Evolutionary conservation across 2,888 invertebrate genomes (phyloP), one percentile per base, ranked within the genome.

Genomic region (Zygogramma bicolorata): DNA sequence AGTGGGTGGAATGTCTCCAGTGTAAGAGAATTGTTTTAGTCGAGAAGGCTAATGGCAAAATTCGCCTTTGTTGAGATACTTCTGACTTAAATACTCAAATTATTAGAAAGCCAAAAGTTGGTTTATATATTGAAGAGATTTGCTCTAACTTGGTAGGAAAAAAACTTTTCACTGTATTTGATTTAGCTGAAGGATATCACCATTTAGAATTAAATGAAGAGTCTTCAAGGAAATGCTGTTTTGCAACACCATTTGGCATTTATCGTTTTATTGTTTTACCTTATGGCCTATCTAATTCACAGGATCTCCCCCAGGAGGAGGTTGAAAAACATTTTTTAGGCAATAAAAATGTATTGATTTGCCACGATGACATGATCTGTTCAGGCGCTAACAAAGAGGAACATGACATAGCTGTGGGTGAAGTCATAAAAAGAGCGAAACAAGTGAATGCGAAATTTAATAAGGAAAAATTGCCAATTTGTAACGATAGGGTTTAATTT

Each of bases 351-450:
- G 71, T 77, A 15, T 8, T 46, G 38, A 69, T 75, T 42, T 75
- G 72, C 61, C 73, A 73, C 70, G 75, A 77, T 67, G 79, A 77
- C 31, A 75, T 77, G 67, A 73, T 77, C n/a, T 46, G 75, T 8
- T 31, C 70, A n/a, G 73, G 71, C 25, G 22, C 13, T 15, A 71
- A 58, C 10, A 65, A 74, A 57, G 6, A 61, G n/a, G 76, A 77
- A 59, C 76, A 78, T 62, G 75, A 77, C 68, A 63, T 31, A 62
- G 73, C 74, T 1, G 68, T 79, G 49, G 34, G 15, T 40, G 63
- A 70, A 66, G 60, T 77, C 29, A 27, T 74, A 34, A 25, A 74
- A 15, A 42, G 71, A n/a, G 76, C 74, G 13, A 73, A 49, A 65
- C n/a, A 77, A 65, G 65, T 75, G 5, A 65, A 60, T 22, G 71